A percentile compares a stretch with the other conserved stretches of the same genome.
phyloP scores from a whole-genome alignment of 2,797 vertebrate genomes.

The Amphiprion clarkii region DNA sequence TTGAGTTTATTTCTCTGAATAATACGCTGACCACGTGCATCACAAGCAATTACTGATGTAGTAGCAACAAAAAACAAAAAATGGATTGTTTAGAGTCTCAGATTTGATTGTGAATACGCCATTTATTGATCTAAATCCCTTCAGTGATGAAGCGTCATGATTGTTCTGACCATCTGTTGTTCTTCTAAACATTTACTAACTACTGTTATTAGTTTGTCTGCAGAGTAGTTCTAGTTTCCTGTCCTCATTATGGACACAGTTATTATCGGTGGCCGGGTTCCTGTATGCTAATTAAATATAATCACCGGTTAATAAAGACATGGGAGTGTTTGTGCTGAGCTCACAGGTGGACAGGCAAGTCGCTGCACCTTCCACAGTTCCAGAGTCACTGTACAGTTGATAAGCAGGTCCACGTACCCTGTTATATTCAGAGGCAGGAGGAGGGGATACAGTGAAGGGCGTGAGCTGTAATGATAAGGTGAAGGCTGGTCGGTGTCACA shows the following conservation, averaged over 20 bases:
- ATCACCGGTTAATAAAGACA: slow-evolving; percentile 16
- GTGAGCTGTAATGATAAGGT: slow-evolving; percentile 54
- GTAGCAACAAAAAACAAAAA: no score
- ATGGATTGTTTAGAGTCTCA: no score
- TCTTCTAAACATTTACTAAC: background rate
- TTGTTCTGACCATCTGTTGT: background rate
- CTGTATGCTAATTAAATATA: slow-evolving; percentile 6
- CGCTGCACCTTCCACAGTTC: slow-evolving; percentile 29
- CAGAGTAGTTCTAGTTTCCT: slow-evolving; percentile 12
- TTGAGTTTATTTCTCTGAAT: no score
- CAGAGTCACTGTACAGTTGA: background rate
- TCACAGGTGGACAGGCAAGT: background rate
- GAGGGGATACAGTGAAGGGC: slow-evolving; percentile 40
- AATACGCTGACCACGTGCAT: no score
- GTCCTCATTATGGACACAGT: slow-evolving; percentile 7
- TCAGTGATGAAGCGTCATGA: no score
- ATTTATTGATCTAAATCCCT: no score
- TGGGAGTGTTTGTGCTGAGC: slow-evolving; percentile 11
- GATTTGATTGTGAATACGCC: no score
- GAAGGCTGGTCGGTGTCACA: slow-evolving; percentile 21
- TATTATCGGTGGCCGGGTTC: background rate
- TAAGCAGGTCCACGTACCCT: background rate
- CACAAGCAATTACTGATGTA: no score
- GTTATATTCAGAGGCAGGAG: slow-evolving; percentile 14
- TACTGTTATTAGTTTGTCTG: background rate